A percentile compares a stretch with the other conserved stretches of the same genome.
Evolutionary conservation across 1,140 invertebrate species (phyloP).

Genomic region (Drosophila nigrodunni): DNA sequence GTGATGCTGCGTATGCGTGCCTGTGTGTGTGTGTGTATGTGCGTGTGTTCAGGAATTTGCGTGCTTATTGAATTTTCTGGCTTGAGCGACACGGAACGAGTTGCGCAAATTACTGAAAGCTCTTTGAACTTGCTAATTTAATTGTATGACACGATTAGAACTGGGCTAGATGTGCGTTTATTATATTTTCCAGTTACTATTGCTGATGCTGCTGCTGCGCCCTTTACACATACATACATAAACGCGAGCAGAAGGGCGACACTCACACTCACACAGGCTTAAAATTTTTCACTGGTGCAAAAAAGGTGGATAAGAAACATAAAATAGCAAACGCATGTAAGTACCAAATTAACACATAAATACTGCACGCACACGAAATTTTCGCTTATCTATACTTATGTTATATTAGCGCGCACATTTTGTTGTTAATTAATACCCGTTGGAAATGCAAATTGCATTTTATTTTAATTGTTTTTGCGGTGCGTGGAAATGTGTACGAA

Average conservation of each 20-base stretch:
- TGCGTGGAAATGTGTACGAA: conserved; percentile 31
- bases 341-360: conserved; percentile 40
- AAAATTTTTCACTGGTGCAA: conserved; percentile 54
- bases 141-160: conserved; percentile 45
- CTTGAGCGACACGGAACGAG: conserved; percentile 40
- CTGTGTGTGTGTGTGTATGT: conserved; percentile 27
- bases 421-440: conserved; percentile 31
- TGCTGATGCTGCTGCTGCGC: conserved; percentile 66
- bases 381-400: conserved; percentile 11
- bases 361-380: conserved; percentile 34
- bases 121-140: conserved; percentile 63
- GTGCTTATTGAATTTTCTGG: conserved; percentile 79
- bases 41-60: conserved; percentile 71
- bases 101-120: conserved; percentile 50
- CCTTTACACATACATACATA: conserved; percentile 64
- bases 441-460: conserved; percentile 49
- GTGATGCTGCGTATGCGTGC: conserved; percentile 36
- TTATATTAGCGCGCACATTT: conserved; percentile 36
- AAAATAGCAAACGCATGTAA: conserved; percentile 40
- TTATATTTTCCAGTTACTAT: conserved; percentile 28
- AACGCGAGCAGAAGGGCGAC: conserved; percentile 23
- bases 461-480: conserved; percentile 46
- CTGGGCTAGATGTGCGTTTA: conserved; percentile 32
- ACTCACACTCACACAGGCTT: conserved; percentile 34
- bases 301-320: conserved; percentile 43